Percentiles rank a stretch among this genome's conserved stretches.
Evolutionary conservation across 2,113 vertebrate species (phyloP).

Genomic region (Bungarus multicinctus): DNA sequence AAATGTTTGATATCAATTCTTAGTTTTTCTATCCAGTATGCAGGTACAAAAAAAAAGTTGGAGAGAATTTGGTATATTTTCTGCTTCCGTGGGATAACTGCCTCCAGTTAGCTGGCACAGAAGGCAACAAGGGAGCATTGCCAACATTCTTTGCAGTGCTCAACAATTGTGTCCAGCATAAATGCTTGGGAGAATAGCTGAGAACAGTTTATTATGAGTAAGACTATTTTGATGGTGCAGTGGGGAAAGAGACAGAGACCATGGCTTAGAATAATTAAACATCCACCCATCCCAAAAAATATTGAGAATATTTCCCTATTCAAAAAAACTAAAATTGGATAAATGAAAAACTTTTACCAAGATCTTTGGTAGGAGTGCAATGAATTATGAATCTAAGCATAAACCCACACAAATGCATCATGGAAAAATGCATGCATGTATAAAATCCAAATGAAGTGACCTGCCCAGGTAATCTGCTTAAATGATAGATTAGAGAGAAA

Average conservation of each 20-base stretch:
- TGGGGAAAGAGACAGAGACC: not conserved
- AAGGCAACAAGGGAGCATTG: not conserved
- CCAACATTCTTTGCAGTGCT: not conserved
- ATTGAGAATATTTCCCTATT: not conserved
- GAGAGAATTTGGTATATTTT: not conserved
- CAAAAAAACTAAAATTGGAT: not conserved
- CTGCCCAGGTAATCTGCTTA: not conserved
- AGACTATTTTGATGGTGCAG: not conserved
- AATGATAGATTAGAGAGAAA: not conserved
- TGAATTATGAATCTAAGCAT: not conserved
- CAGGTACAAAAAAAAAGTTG: not conserved
- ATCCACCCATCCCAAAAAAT: not conserved
- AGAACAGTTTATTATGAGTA: not conserved
- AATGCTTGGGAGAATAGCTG: not conserved
- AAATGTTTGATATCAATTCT: not conserved
- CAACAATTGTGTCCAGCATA: not conserved
- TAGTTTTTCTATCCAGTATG: too few relatives aligned
- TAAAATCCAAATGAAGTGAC: not conserved
- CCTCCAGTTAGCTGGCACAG: not conserved
- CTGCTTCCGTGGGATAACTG: not conserved
- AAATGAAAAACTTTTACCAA: not conserved
- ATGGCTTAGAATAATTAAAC: not conserved
- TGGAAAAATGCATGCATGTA: not conserved
- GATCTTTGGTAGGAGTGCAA: not conserved
- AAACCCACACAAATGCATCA: not conserved